Evolutionary conservation across 2,888 invertebrate genomes (phyloP).

Genomic region (Chironomus riparius): DNA sequence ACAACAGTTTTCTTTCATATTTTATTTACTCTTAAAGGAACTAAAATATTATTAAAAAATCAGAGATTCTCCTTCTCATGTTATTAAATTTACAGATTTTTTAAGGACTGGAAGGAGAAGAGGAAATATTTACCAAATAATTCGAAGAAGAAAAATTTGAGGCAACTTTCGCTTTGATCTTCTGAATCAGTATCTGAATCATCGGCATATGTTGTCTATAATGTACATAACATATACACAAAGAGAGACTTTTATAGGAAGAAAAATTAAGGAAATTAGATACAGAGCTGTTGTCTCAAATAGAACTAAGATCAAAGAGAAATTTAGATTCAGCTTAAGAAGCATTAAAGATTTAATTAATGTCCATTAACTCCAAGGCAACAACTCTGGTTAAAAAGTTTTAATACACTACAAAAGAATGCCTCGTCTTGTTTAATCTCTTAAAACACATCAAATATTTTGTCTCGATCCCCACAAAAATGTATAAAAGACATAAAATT

Average conservation of each 20-base stretch:
- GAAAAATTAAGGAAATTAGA: too few relatives aligned
- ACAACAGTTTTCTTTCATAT: neutral
- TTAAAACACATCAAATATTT: neutral
- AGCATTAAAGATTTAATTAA: too few relatives aligned
- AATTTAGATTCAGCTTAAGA: too few relatives aligned
- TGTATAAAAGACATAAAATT: neutral
- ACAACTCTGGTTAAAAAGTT: too few relatives aligned
- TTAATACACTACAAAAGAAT: too few relatives aligned
- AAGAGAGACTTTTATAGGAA: too few relatives aligned
- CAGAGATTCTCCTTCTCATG: neutral
- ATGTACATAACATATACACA: too few relatives aligned
- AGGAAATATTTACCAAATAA: slow-evolving; percentile 50
- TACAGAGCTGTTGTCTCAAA: too few relatives aligned
- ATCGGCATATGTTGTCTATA: neutral
- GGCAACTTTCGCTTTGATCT: slow-evolving; percentile 48
- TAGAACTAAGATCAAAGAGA: too few relatives aligned
- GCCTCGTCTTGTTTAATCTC: neutral
- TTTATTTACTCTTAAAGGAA: neutral
- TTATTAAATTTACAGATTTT: too few relatives aligned
- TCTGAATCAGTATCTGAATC: neutral
- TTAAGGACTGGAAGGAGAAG: too few relatives aligned
- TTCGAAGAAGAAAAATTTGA: slow-evolving; percentile 60
- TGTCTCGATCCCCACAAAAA: neutral
- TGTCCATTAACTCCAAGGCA: too few relatives aligned
- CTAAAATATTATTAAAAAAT: neutral